Conservation (phyloP, 2,113 vertebrate genomes). For the Morphnarchus princeps region DNA sequence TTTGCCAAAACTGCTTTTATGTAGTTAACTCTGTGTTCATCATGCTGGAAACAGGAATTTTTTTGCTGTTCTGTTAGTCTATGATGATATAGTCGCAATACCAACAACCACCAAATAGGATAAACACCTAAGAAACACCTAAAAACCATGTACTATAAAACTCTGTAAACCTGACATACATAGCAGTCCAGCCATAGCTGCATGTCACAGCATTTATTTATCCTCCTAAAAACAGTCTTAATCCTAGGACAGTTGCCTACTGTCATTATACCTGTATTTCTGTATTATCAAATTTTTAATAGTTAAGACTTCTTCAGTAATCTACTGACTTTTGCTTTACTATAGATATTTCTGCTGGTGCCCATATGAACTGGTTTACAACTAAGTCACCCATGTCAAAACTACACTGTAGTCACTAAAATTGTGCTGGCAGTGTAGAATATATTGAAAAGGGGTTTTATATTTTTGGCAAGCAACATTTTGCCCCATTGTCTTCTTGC, state of each 20-base stretch:
- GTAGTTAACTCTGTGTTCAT: conserved; percentile 1
- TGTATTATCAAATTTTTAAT: not conserved
- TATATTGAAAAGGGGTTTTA: not conserved
- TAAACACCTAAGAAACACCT: not conserved
- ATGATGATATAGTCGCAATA: not conserved
- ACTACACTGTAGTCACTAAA: not conserved
- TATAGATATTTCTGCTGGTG: not conserved
- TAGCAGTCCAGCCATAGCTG: not conserved
- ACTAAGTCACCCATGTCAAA: not conserved
- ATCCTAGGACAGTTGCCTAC: not conserved
- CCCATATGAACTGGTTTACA: not conserved
- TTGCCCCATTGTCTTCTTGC: not conserved
- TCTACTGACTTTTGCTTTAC: not conserved
- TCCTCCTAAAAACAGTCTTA: not conserved
- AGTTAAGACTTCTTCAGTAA: not conserved
- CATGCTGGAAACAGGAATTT: not conserved
- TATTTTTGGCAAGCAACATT: not conserved
- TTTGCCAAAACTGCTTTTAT: conserved; percentile 13
- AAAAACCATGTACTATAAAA: not conserved
- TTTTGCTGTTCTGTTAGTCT: not conserved
- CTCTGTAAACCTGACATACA: not conserved
- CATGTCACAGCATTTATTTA: not conserved
- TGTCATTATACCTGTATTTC: not conserved
- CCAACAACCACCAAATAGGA: not conserved
- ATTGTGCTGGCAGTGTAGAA: not conserved